Evolutionary conservation across 2,797 vertebrate species (phyloP).

Genomic region (Aulostomus chinensis): DNA sequence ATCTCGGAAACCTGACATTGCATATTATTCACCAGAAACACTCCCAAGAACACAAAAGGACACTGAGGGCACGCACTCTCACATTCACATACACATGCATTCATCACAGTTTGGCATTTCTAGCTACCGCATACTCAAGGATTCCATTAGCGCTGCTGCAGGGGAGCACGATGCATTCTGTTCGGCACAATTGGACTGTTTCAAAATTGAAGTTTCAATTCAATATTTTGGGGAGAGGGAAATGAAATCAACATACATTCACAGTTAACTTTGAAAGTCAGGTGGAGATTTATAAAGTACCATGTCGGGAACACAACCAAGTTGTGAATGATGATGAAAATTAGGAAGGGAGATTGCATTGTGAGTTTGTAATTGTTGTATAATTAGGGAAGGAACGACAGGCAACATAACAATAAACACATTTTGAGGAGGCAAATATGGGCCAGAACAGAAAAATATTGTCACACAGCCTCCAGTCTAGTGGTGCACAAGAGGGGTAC

Average conservation of each 20-base stretch:
- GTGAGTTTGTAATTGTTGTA: slow-evolving; percentile 17
- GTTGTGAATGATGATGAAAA: slow-evolving; percentile 33
- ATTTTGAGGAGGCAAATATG: slow-evolving; percentile 24
- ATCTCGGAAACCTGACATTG: slow-evolving; percentile 32
- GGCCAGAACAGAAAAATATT: too few species aligned
- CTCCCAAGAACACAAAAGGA: not conserved
- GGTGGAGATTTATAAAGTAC: slow-evolving; percentile 30
- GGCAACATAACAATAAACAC: slow-evolving; percentile 27
- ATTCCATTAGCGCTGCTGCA: slow-evolving; percentile 58
- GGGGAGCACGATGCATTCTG: slow-evolving; percentile 45
- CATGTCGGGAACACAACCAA: slow-evolving; percentile 8
- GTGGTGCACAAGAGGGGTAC: too few species aligned
- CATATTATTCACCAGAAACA: slow-evolving; percentile 27
- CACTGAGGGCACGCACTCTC: not conserved
- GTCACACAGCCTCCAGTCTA: too few species aligned
- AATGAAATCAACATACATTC: slow-evolving; percentile 53
- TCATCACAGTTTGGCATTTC: slow-evolving; percentile 50
- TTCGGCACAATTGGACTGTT: slow-evolving; percentile 47
- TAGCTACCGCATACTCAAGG: slow-evolving; percentile 36
- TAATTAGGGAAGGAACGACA: too few species aligned
- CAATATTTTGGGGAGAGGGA: slow-evolving; percentile 38
- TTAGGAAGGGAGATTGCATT: slow-evolving; percentile 33
- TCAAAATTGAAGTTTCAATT: slow-evolving; percentile 62
- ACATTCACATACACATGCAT: slow-evolving; percentile 19
- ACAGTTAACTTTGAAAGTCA: slow-evolving; percentile 42